A percentile compares a stretch with the other conserved stretches of the same genome.
Conservation (phyloP, 2,113 vertebrate species). For the Hypomesus transpacificus region DNA sequence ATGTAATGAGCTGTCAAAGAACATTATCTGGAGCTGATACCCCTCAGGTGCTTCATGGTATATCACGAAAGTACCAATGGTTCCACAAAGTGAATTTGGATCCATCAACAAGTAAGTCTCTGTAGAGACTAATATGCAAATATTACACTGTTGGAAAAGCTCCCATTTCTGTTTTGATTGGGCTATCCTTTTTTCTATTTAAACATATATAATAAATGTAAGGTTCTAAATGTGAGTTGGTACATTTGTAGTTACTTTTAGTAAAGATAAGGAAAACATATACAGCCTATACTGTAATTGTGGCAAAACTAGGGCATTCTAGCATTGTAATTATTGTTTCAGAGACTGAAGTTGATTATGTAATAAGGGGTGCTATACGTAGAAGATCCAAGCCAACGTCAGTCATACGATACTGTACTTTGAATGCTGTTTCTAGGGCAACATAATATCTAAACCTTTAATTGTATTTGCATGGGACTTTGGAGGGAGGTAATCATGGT, state of each 20-base stretch:
- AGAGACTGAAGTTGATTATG: background rate
- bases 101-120: background rate
- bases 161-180: too few species aligned
- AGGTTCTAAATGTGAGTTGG: background rate
- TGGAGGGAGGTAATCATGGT: constrained; percentile 44
- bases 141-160: background rate
- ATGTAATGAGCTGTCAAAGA: constrained; percentile 31
- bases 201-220: background rate
- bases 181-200: too few species aligned
- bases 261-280: too few species aligned
- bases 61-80: constrained; percentile 35
- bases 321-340: background rate
- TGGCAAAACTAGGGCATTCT: background rate
- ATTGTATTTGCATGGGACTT: constrained; percentile 21
- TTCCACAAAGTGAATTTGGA: constrained; percentile 5
- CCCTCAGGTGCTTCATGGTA: constrained; percentile 30
- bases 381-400: background rate
- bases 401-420: background rate
- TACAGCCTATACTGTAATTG: too few species aligned
- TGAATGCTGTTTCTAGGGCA: background rate
- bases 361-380: background rate
- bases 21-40: constrained; percentile 22
- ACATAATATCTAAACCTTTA: constrained; percentile 15
- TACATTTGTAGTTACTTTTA: too few species aligned
- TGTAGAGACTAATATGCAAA: constrained; percentile 22